Base-by-base conservation (phyloP, 2,113 vertebrate genomes). In the Syngnathus scovelli region DNA sequence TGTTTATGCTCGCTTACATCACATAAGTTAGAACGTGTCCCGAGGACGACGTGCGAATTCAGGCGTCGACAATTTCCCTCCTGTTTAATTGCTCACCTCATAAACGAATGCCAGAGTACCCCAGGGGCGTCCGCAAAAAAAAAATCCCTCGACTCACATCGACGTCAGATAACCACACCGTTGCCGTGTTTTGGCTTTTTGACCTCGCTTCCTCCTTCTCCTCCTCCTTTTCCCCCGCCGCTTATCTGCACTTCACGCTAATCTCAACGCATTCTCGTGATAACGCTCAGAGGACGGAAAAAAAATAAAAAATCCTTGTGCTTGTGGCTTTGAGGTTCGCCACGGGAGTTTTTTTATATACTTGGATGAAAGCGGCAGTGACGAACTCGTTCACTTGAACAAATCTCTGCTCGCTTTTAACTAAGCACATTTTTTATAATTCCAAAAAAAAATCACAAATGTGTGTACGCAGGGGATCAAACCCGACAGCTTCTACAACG, bases 401-500 rank as follows among this genome's bases (percentile, higher is more conserved):
- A 27, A 27, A 27, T 27, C 2, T 27, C 27, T 27, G 44, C 9
- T 46, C 0, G 4, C 6, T 39, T 39, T 39, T 39, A 39, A 39
- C 38, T 5, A 39, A 39, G 8, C 5, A 39, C 39, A 39, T 1
- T 1, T 39, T 39, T 39, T 7, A 2, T 39, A 39, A 39, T 39
- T 39, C 39, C 1, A 3, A 33, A 33, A 33, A 3, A 33, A 33
- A 33, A 33, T 55, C 54, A 55, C 54, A 27, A 12, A 27, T 33
- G 54, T n/a, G 19, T 61, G 4, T 2, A 10, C 16, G 23, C 84
- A 98, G 97, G 97, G 97, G 55, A 94, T 96, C 49, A 98, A 99
- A 84, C 97, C 97, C 0, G 94, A 95, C 89, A 98, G 97, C 78
- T 99, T 98, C 90, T 92, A 93, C 91, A 99, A 98, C 79, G 97